Conservation (phyloP, 2,113 vertebrate genomes). For the Tupaia chinensis region DNA sequence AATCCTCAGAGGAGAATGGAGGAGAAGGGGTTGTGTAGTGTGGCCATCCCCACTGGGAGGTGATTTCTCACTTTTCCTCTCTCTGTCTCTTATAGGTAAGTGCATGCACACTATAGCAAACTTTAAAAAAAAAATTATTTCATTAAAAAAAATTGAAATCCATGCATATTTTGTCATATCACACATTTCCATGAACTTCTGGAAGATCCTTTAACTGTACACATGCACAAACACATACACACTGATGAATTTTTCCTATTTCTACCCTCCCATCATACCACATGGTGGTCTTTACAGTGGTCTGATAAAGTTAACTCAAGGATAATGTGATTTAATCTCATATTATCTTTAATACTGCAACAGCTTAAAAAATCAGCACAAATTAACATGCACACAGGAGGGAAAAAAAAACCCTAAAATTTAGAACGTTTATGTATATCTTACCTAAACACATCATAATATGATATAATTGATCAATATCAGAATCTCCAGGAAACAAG, state of each 20-base stretch:
- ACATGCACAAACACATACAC: not conserved
- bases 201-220: too few species aligned
- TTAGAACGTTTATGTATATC: constrained; percentile 51
- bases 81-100: too few species aligned
- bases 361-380: constrained; percentile 17
- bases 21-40: too few species aligned
- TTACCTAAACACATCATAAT: constrained; percentile 92
- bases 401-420: not conserved
- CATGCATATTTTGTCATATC: not conserved
- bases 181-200: too few species aligned
- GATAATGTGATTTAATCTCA: too few species aligned
- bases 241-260: not conserved
- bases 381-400: not conserved
- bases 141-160: not conserved
- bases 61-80: too few species aligned
- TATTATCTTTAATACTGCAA: constrained; percentile 26
- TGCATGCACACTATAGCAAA: too few species aligned
- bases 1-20: too few species aligned
- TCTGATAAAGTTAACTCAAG: too few species aligned
- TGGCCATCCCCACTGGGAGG: too few species aligned
- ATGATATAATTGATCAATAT: constrained; percentile 95
- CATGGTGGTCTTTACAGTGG: too few species aligned
- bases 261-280: not conserved
- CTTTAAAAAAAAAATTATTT: too few species aligned
- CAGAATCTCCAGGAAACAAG: constrained; percentile 95